A percentile compares a stretch with the other conserved stretches of the same genome.
Evolutionary conservation across 2,888 invertebrate species (phyloP).

Genomic region (Tipula unca): DNA sequence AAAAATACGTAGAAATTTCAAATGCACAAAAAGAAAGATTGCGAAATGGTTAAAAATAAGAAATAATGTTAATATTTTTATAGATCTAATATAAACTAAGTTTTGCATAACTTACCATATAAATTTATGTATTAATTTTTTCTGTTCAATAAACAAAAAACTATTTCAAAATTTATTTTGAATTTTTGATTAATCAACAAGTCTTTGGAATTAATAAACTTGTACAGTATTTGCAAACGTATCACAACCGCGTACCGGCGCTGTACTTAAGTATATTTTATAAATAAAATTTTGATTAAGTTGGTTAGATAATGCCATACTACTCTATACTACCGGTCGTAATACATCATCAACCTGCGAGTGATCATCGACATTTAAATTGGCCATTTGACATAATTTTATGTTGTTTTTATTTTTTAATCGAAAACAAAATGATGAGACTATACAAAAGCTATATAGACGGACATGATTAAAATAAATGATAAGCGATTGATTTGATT

Average conservation of each 20-base stretch:
- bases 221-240: not conserved
- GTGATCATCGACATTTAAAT: constrained; percentile 8
- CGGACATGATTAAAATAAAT: not conserved
- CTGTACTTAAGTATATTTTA: not conserved
- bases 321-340: not conserved
- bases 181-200: not conserved
- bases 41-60: not conserved
- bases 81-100: not conserved
- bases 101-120: not conserved
- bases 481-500: not conserved
- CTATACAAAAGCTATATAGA: not conserved
- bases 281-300: not conserved
- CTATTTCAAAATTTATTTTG: not conserved
- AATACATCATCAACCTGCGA: not conserved
- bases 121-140: not conserved
- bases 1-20: not conserved
- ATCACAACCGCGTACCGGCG: not conserved
- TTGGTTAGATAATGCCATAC: not conserved
- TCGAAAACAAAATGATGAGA: not conserved
- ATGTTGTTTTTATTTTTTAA: not conserved
- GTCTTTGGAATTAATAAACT: not conserved
- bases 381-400: not conserved
- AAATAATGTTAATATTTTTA: not conserved
- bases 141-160: not conserved
- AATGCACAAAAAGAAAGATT: not conserved